Percentiles rank a stretch among this genome's conserved stretches.
phyloP scores from a whole-genome alignment of 2,888 invertebrate species.

The Tethea ocularis region DNA sequence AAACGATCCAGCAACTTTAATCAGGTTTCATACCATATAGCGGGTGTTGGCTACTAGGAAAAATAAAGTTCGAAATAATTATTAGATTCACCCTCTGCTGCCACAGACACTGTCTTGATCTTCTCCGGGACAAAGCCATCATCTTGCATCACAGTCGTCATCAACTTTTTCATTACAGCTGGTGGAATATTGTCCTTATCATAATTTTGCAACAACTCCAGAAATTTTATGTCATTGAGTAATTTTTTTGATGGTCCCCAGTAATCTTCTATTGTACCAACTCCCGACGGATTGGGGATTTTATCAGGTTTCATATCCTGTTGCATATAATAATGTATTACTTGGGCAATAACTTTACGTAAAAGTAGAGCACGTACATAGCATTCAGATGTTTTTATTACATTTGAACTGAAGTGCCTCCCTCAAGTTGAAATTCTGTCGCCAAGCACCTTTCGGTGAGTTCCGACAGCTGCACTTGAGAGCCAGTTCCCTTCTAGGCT shows the following conservation, averaged over 20 bases:
- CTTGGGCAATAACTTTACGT: background rate
- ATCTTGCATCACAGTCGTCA: conserved; percentile 91
- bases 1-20: too few species aligned
- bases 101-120: conserved; percentile 92
- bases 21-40: too few species aligned
- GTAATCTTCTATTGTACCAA: conserved; percentile 94
- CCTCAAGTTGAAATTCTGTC: too few species aligned
- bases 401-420: background rate
- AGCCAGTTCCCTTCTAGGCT: too few species aligned
- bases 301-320: conserved; percentile 95
- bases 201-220: conserved; percentile 93
- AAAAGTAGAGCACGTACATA: background rate
- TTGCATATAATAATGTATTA: conserved; percentile 14
- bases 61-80: background rate
- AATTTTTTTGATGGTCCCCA: conserved; percentile 96
- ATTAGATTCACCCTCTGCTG: conserved; percentile 89
- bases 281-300: conserved; percentile 91
- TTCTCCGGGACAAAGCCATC: conserved; percentile 97
- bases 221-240: conserved; percentile 95
- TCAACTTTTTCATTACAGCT: conserved; percentile 91
- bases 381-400: background rate
- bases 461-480: too few species aligned
- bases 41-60: background rate
- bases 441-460: too few species aligned
- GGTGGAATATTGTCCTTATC: conserved; percentile 97